Base-by-base conservation (phyloP, 2,113 vertebrate genomes). In the Bubo blakistoni region DNA sequence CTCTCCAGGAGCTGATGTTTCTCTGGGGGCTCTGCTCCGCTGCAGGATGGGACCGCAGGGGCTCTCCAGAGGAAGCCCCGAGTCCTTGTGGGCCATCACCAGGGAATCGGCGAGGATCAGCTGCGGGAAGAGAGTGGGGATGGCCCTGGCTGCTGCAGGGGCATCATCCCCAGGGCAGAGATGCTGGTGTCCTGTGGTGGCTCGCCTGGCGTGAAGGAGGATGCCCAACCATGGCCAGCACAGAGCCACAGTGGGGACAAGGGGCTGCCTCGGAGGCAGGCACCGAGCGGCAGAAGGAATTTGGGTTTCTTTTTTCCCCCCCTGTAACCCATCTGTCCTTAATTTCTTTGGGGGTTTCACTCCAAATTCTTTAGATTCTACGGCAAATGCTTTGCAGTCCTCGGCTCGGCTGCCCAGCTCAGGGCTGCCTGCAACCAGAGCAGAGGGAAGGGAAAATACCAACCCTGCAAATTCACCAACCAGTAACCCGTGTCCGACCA, bases 321-420 rank as follows among this genome's bases (percentile, higher is more conserved):
- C 57, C 47, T n/a, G 34, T 27, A 94, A 85, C 86, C 81, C 97
- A 97, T 97, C 96, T 97, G 97, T 94, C 88, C 96, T 97, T 96
- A 96, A 97, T 97, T 97, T 97, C 91, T 97, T 95, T 62, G 89
- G 97, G 95, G 97, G 89, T 94, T 96, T 97, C 84, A 3, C 97
- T 97, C 91, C 86, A 89, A 97, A 97, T 97, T 96, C 97, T 22
- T 97, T 58, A 34, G 77, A 97, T 97, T 97, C 95, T 95, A 51
- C 7, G 30, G 94, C 84, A 97, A 97, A 97, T 85, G 89, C 42
- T 96, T 91, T 88, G 86, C 95, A 95, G 97, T 89, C 73, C 77
- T 88, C 21, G 0, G 63, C 72, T 81, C 88, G 8, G 42, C 86
- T 83, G 81, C 83, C 78, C 65, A 2, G 85, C 74, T 76, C 34